Base-by-base conservation (phyloP, 2,113 vertebrate species). In the Nothoprocta perdicaria region DNA sequence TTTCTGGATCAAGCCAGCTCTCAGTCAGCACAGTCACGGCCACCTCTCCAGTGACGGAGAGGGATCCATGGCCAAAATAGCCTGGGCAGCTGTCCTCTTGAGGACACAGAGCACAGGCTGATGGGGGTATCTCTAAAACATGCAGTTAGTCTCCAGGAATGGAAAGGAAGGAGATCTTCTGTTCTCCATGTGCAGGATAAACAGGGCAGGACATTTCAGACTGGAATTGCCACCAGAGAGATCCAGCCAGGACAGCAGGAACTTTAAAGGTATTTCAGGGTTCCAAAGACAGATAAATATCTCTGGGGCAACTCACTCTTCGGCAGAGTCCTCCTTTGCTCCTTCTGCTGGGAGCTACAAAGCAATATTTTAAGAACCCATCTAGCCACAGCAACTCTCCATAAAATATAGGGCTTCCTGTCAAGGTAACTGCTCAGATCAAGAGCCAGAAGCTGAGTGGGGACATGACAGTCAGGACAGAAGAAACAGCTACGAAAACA, bases 21-120 rank as follows among this genome's bases (percentile, higher is more conserved):
- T 72, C 24, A 5, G 35, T 26, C 50, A 35, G 38, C 26, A 41
- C 46, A 84, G 53, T 46, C 18, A 38, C 35, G 35, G 35, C 35
- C 35, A 38, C 35, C 35, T 38, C 35, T 38, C 35, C 35, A 14
- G 18, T 57, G 22, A 22, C 18, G 55, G 74, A 38, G 53, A 74
- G 1, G 1, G 41, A 45, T 3, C 35, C 2, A 0, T 48, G 61
- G 41, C 18, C 74, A 58, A 26, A 2, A 3, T 35, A 46, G 41
- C 66, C 48, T 11, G 40, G 53, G 29, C 33, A 62, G 46, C 61
- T 6, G 3, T 38, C 22, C 41, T 75, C 26, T 29, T 1, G 0
- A 69, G 27, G 50, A 45, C 62, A 69, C 12, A 15, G 50, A 22
- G n/a, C 41, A 5, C 3, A 63, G 33, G 26, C 50, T 45, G 10